These are phyloP conservation scores for Ophthalmolycus amberensis DNA, from an alignment of 2,113 vertebrate species.

Conservation along the genomic window DNA sequence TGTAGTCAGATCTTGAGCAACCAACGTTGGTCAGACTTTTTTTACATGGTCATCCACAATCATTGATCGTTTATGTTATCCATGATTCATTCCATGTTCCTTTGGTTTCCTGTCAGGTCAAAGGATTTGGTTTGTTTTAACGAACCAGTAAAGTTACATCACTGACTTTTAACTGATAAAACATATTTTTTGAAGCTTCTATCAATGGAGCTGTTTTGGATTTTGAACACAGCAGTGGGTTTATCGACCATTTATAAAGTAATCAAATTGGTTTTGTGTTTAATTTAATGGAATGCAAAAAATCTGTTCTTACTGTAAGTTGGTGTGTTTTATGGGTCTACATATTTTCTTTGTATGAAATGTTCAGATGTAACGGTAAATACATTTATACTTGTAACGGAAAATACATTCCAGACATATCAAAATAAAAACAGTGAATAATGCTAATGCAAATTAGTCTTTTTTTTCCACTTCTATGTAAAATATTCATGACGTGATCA, in stretches of 20 bases:
- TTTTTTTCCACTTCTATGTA: slow-evolving; percentile 4
- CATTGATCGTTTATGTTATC: background rate
- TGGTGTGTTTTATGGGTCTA: slow-evolving; percentile 24
- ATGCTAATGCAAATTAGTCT: background rate
- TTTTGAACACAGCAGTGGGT: background rate
- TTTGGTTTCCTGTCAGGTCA: slow-evolving; percentile 1
- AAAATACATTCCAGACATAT: slow-evolving; percentile 50
- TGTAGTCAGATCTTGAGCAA: slow-evolving; percentile 10
- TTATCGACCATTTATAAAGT: background rate
- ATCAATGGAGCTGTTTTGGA: background rate
- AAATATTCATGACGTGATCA: background rate
- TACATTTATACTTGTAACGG: slow-evolving; percentile 43
- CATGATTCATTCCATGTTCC: background rate
- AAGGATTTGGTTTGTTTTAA: background rate
- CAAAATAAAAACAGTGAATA: slow-evolving; percentile 51
- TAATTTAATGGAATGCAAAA: slow-evolving; percentile 1
- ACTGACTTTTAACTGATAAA: background rate
- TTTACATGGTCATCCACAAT: background rate
- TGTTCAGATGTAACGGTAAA: slow-evolving; percentile 44
- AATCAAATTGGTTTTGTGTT: slow-evolving; percentile 13
- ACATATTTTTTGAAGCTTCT: background rate
- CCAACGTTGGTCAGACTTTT: background rate
- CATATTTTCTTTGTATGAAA: slow-evolving; percentile 41
- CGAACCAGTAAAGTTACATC: background rate
- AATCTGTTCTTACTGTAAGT: slow-evolving; percentile 14